These are phyloP conservation scores for Neuroterus valhalla DNA, from an alignment of 1,140 invertebrate genomes.

Conservation along the genomic window DNA sequence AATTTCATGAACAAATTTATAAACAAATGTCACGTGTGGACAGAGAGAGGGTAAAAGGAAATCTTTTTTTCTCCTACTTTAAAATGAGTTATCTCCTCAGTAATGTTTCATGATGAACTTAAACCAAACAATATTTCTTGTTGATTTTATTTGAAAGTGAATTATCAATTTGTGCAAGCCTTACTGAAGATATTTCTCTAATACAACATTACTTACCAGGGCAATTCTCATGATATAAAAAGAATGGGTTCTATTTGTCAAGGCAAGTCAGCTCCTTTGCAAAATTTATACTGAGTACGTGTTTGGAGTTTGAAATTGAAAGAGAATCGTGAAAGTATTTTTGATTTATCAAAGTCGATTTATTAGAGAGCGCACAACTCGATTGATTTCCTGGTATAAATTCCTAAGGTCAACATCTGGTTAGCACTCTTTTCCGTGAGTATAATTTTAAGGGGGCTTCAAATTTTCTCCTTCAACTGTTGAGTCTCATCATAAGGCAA, in stretches of 20 bases:
- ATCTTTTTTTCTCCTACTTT: too few relatives aligned
- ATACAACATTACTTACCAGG: neutral
- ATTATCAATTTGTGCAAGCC: too few relatives aligned
- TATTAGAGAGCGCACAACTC: neutral
- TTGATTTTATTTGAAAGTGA: too few relatives aligned
- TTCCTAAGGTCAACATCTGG: slow-evolving; percentile 6
- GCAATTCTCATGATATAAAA: slow-evolving; percentile 23
- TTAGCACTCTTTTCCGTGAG: neutral
- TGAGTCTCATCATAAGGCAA: too few relatives aligned
- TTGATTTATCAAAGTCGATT: slow-evolving; percentile 41
- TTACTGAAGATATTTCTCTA: too few relatives aligned
- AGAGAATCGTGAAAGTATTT: slow-evolving; percentile 38
- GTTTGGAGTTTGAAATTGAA: slow-evolving; percentile 37
- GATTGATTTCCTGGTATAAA: slow-evolving; percentile 5
- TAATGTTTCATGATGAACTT: too few relatives aligned
- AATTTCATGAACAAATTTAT: too few relatives aligned
- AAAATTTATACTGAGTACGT: slow-evolving; percentile 44
- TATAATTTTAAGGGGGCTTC: neutral
- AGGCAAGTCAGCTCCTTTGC: slow-evolving; percentile 33
- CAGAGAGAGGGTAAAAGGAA: too few relatives aligned
- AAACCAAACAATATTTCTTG: too few relatives aligned
- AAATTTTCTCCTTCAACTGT: too few relatives aligned
- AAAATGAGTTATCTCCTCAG: too few relatives aligned
- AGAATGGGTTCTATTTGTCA: slow-evolving; percentile 44
- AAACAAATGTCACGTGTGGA: too few relatives aligned